These are phyloP conservation scores for Junonia oenone DNA, from an alignment of 2,888 invertebrate species.

Conservation along the genomic window DNA sequence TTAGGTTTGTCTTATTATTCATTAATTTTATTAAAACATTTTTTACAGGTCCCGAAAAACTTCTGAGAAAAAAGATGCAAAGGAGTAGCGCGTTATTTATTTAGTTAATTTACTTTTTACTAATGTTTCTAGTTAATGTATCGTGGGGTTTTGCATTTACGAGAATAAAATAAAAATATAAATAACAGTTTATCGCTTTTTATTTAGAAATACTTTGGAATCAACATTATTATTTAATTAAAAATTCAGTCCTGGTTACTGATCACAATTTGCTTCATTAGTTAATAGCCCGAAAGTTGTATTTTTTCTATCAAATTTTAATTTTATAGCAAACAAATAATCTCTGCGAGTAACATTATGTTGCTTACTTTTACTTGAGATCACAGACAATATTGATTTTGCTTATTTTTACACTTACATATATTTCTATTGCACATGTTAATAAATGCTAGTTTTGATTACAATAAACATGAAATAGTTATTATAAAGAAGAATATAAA, in stretches of 20 bases:
- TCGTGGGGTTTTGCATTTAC: constrained; percentile 25
- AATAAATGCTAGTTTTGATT: background rate
- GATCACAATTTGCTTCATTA: background rate
- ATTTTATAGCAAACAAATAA: background rate
- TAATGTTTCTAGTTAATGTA: constrained; percentile 21
- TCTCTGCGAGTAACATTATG: background rate
- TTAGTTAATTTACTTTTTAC: constrained; percentile 29
- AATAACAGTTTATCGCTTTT: constrained; percentile 12
- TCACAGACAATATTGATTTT: constrained; percentile 15
- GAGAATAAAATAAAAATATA: constrained; percentile 21
- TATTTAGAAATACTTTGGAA: constrained; percentile 3
- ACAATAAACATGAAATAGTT: background rate
- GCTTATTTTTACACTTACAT: constrained; percentile 1
- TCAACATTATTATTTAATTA: constrained; percentile 1
- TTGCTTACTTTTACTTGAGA: constrained; percentile 11
- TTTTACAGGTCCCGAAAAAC: constrained; percentile 54
- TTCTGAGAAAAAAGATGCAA: constrained; percentile 46
- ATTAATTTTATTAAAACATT: constrained; percentile 18
- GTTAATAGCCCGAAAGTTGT: background rate
- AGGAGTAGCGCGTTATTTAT: constrained; percentile 40
- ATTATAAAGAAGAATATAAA: background rate
- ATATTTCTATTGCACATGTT: background rate
- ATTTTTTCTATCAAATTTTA: no score
- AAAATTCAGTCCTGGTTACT: background rate
- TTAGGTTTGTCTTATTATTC: background rate